Conservation (phyloP, 2,888 invertebrate species). For the Blastobasis adustella region DNA sequence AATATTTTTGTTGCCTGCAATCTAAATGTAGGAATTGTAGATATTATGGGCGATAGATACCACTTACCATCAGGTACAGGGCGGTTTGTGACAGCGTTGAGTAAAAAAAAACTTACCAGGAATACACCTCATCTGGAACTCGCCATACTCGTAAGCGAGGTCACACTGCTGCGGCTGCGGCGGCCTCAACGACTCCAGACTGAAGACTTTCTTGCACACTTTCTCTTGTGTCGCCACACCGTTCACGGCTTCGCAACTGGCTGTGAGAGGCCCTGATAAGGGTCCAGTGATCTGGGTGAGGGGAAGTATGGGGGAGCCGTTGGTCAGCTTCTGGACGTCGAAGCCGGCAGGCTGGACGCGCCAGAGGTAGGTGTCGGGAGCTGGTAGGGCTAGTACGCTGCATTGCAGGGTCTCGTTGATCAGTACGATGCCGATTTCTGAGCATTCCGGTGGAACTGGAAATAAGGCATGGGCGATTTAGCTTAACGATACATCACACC, state of each 20-base stretch:
- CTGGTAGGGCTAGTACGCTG: constrained; percentile 48
- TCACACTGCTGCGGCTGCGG: constrained; percentile 58
- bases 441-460: constrained; percentile 52
- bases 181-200: constrained; percentile 54
- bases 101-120: too few relatives aligned
- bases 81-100: too few relatives aligned
- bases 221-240: constrained; percentile 57
- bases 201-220: constrained; percentile 45
- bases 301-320: constrained; percentile 51
- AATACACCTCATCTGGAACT: constrained; percentile 63
- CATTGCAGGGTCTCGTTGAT: constrained; percentile 54
- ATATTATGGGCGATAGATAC: too few relatives aligned
- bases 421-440: constrained; percentile 44
- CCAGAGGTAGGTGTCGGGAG: constrained; percentile 62
- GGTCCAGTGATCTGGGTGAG: constrained; percentile 56
- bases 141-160: constrained; percentile 54
- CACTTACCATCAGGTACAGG: too few relatives aligned
- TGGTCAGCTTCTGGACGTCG: constrained; percentile 55
- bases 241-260: constrained; percentile 57
- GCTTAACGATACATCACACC: too few relatives aligned
- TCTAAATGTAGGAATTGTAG: too few relatives aligned
- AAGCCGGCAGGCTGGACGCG: constrained; percentile 50
- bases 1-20: too few relatives aligned
- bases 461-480: not conserved
- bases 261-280: constrained; percentile 41